These are phyloP conservation scores for Drosophila tani DNA, from an alignment of 1,140 invertebrate genomes.

Conservation along the genomic window DNA sequence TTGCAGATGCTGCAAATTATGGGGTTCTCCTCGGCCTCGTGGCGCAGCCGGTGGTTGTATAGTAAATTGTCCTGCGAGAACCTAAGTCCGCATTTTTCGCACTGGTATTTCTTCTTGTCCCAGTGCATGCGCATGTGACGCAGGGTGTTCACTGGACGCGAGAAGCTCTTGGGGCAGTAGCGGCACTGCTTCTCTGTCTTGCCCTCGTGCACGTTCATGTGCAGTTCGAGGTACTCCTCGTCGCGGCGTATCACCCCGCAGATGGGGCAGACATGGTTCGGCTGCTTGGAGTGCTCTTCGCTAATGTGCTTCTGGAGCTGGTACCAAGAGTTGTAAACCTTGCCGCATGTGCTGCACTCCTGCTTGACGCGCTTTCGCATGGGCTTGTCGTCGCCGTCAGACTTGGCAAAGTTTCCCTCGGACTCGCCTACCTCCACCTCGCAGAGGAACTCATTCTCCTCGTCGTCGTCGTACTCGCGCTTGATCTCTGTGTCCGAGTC, in stretches of 20 bases:
- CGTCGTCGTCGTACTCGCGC: constrained; percentile 51
- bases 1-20: constrained; percentile 81
- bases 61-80: constrained; percentile 78
- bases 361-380: constrained; percentile 55
- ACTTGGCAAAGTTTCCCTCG: constrained; percentile 11
- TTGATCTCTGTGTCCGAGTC: constrained; percentile 52
- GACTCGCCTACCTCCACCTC: constrained; percentile 42
- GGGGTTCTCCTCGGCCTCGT: constrained; percentile 81
- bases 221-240: constrained; percentile 80
- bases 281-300: constrained; percentile 64
- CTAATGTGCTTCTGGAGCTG: constrained; percentile 74
- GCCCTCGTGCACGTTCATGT: constrained; percentile 81
- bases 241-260: constrained; percentile 72
- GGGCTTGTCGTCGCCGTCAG: constrained; percentile 29
- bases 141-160: constrained; percentile 74
- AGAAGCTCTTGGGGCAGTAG: constrained; percentile 77
- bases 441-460: constrained; percentile 54
- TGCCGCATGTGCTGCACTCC: constrained; percentile 61
- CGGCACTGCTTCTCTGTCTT: constrained; percentile 81
- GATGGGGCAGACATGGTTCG: constrained; percentile 67
- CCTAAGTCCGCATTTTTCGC: constrained; percentile 77
- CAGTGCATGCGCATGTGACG: constrained; percentile 83
- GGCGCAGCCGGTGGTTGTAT: constrained; percentile 76
- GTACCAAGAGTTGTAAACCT: constrained; percentile 66
- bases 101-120: constrained; percentile 83